phyloP scores from a whole-genome alignment of 2,113 vertebrate genomes.

The Piaya cayana region DNA sequence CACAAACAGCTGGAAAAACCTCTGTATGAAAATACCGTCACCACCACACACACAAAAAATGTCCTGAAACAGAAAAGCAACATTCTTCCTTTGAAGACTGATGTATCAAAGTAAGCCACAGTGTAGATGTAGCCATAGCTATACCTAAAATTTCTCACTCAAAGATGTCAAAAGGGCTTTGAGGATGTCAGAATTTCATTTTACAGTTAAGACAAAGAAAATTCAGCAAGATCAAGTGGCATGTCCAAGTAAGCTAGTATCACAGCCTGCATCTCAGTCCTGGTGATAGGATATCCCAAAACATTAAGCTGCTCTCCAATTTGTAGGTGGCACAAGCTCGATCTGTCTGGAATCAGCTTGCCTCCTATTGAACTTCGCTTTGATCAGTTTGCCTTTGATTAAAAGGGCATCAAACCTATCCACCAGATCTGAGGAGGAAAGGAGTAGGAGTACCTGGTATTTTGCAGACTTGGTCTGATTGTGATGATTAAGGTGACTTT shows the following conservation, averaged over 20 bases:
- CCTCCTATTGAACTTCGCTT: not conserved
- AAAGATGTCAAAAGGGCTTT: not conserved
- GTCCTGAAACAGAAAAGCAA: not conserved
- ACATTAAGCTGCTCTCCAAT: not conserved
- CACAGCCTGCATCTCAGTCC: not conserved
- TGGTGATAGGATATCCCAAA: not conserved
- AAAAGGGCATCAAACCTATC: not conserved
- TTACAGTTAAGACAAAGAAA: not conserved
- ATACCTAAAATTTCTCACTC: not conserved
- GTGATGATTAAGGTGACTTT: not conserved
- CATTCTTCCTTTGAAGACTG: not conserved
- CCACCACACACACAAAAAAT: not conserved
- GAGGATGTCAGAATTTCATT: not conserved
- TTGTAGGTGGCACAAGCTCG: not conserved
- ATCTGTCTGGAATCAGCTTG: not conserved
- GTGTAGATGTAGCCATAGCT: not conserved
- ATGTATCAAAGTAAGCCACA: not conserved
- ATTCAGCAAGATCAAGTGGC: not conserved
- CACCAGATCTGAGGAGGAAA: not conserved
- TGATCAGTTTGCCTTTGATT: slow-evolving; percentile 7
- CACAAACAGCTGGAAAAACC: not conserved
- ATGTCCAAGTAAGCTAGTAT: rapidly evolving
- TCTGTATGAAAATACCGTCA: not conserved
- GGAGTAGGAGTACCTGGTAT: not conserved
- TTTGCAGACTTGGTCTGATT: not conserved